Evolutionary conservation across 2,888 invertebrate genomes (phyloP), one percentile per base, ranked within the genome.

Genomic region (Amphipyra tragopoginis): DNA sequence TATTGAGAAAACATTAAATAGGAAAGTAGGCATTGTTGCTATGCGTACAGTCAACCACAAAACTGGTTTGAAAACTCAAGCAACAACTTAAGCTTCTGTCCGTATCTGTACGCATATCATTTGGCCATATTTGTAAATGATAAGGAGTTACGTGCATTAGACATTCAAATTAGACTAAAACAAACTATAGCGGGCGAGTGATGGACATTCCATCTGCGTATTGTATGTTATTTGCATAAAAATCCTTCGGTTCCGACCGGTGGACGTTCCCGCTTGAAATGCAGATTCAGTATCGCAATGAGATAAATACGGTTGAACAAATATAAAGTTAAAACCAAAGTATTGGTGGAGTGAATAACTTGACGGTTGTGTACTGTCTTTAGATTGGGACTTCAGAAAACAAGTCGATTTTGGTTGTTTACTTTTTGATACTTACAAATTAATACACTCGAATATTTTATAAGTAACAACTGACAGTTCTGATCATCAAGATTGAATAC

Each of bases 161-260:
- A 85, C 86, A 94, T 93, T 93, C 90, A 93, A 93, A 93, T 91
- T 90, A 91, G 87, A 90, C 77, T 87, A 90, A 90, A 91, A 89
- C 88, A 87, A 87, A 85, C 83, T 81, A 82, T 78, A 75, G 75
- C 75, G 79, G 78, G 64, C 83, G 85, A 84, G 86, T 93, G 93
- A 93, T 92, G 92, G 93, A 93, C 93, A 91, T 91, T 87, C 89
- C 90, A 89, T 93, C 92, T 88, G 84, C 59, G 70, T 80, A 85
- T 89, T 86, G 89, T 84, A 82, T 81, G 72, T 73, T 57, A 93
- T 93, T 93, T 91, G 91, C 94, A 94, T 94, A 91, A 91, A 91
- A 91, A 90, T 90, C 86, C 84, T 68, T 78, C 74, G 84, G 82
- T 80, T 80, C 77, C 81, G 80, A 75, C 71, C 70, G 60, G 61